These are phyloP conservation scores for Balanococcus diminutus DNA, from an alignment of 2,888 invertebrate genomes.

Conservation along the genomic window DNA sequence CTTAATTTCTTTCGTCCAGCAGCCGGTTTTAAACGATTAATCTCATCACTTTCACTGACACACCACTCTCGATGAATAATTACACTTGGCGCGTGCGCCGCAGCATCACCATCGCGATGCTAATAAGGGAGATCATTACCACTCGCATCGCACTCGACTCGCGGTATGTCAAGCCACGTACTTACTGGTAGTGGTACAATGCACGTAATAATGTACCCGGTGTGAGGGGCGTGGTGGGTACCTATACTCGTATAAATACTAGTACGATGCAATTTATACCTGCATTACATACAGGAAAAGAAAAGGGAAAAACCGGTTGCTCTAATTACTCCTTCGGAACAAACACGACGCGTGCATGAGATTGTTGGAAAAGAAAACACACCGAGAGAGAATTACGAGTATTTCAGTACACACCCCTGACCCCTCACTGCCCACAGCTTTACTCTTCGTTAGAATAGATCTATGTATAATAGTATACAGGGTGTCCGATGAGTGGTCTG, in stretches of 20 bases:
- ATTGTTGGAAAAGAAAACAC: not conserved
- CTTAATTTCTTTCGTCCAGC: not conserved
- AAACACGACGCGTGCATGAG: not conserved
- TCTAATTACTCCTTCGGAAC: not conserved
- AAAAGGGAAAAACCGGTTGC: not conserved
- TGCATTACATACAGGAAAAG: not conserved
- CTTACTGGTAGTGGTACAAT: not conserved
- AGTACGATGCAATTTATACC: not conserved
- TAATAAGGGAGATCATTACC: conserved; percentile 4
- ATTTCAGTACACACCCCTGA: not conserved
- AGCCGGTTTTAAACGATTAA: conserved; percentile 30
- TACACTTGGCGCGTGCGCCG: conserved; percentile 12
- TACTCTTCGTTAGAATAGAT: too few relatives aligned
- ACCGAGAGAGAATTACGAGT: not conserved
- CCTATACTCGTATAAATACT: not conserved
- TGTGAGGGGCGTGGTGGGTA: not conserved
- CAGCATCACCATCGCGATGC: not conserved
- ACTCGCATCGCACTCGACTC: too few relatives aligned
- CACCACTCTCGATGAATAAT: not conserved
- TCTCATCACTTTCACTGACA: conserved; percentile 37
- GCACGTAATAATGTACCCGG: not conserved
- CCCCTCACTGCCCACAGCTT: not conserved
- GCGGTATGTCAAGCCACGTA: not conserved
- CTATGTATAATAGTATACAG: too few relatives aligned
- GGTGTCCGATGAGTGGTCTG: too few relatives aligned